These are phyloP conservation scores for Cuculus canorus DNA, from an alignment of 2,797 vertebrate genomes.

Conservation along the genomic window DNA sequence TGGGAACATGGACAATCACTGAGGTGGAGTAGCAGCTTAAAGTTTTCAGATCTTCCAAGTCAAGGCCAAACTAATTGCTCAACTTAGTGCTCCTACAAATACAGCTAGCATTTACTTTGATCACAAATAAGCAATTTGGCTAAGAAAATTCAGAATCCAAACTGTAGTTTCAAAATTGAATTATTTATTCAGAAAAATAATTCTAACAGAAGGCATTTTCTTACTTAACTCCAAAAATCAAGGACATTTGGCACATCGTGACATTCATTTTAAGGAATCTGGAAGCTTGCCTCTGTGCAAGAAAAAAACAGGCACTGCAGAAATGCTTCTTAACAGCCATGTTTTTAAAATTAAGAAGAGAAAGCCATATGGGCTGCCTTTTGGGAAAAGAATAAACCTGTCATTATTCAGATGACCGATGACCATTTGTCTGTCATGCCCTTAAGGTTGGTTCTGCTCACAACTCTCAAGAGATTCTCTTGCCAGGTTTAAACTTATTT, in stretches of 20 bases:
- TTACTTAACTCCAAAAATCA: neutral
- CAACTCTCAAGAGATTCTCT: neutral
- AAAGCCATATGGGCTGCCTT: neutral
- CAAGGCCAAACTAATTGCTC: neutral
- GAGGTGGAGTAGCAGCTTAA: neutral
- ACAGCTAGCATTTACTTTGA: neutral
- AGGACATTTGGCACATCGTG: neutral
- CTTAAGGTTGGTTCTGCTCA: neutral
- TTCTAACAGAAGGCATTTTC: neutral
- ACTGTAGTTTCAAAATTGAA: neutral
- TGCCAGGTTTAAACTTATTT: neutral
- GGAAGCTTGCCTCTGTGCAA: neutral
- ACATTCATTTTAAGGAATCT: neutral
- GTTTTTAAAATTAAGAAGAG: neutral
- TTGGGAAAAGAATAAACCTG: neutral
- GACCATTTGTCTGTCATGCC: neutral
- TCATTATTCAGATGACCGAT: neutral
- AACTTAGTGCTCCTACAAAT: neutral
- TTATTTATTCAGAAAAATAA: neutral
- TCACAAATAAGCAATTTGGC: neutral
- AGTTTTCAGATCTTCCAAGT: neutral
- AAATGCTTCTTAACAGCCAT: neutral
- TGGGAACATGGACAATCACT: neutral
- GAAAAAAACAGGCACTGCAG: neutral
- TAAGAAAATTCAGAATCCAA: slow-evolving; percentile 2